Base-by-base conservation (phyloP, 1,140 invertebrate genomes). In the Camponotus floridanus region DNA sequence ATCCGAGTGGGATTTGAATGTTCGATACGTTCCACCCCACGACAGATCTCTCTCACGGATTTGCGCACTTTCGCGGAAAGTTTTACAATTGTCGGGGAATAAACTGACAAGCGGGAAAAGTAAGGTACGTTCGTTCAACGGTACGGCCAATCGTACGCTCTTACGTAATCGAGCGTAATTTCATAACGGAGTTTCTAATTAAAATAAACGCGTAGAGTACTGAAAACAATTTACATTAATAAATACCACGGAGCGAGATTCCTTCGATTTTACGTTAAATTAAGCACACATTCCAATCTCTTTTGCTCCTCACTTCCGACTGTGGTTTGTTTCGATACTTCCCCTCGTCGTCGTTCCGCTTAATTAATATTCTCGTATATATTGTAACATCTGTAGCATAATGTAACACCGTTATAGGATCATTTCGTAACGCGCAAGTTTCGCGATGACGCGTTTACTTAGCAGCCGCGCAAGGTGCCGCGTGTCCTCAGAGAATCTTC, bases 401-500 rank as follows among this genome's bases (percentile, higher is more conserved):
- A 83, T 74, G 68, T 74, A 74, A 83, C 39, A 13, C 39, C 31
- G 68, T 83, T 74, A 83, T 55, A 36, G 76, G 33, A 42, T 57
- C 76, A 62, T 86, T 45, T 39, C 76, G 85, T 67, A 80, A 70
- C 61, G 79, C 67, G 61, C 79, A 73, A 86, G 79, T 86, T 86
- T 62, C 42, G 68, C 79, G 68, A 86, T 67, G 51, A 80, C 85
- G 81, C 81, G 80, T 74, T 86, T 76, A 80, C 88, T 90, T 76
- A 78, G 55, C 26, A 36, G 59, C 31, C 65, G 76, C 76, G 76
- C 33, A 33, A 71, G 64, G 57, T 51, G 81, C 73, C 81, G 76
- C 73, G 62, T 68, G 79, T 87, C 88, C 76, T 78, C 67, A 70
- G 78, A 90, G 88, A 79, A 90, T 85, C 88, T 88, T 86, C 86